Percentiles rank a stretch among this genome's conserved stretches.
Evolutionary conservation across 2,888 invertebrate genomes (phyloP).

Genomic region (Hermaeophaga mercurialis): DNA sequence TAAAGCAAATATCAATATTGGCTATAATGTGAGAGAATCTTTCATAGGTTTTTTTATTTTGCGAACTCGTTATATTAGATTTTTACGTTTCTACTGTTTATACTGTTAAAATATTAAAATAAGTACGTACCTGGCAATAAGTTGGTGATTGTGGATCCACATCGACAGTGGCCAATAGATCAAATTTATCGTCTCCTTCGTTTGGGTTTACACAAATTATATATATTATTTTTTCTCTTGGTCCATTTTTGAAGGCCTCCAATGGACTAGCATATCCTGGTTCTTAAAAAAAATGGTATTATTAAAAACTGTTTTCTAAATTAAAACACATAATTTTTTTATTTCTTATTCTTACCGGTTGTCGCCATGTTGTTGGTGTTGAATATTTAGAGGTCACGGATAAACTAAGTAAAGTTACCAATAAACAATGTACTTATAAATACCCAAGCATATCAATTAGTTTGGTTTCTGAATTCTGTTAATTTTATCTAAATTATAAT

Average conservation of each 20-base stretch:
- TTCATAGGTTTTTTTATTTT: no score
- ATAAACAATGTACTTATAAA: not conserved
- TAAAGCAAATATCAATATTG: no score
- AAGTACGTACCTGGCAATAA: conserved; percentile 82
- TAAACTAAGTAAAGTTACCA: not conserved
- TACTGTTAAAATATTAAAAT: no score
- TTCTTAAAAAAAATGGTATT: conserved; percentile 52
- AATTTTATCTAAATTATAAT: no score
- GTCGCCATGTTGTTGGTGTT: not conserved
- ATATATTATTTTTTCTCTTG: conserved; percentile 85
- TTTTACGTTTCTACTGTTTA: no score
- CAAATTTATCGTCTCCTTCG: conserved; percentile 68
- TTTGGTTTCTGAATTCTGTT: no score
- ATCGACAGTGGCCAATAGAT: conserved; percentile 90
- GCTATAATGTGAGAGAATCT: no score
- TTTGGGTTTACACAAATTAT: conserved; percentile 87
- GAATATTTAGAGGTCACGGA: not conserved
- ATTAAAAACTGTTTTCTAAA: not conserved
- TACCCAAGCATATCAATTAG: no score
- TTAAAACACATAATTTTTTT: no score
- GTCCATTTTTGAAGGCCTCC: conserved; percentile 83
- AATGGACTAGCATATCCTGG: conserved; percentile 80
- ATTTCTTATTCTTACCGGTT: not conserved
- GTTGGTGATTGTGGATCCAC: conserved; percentile 86
- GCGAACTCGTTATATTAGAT: no score